Percentiles rank a stretch among this genome's conserved stretches.
Conservation (phyloP, 2,888 invertebrate genomes). For the Rambutsinella grinnellia region DNA sequence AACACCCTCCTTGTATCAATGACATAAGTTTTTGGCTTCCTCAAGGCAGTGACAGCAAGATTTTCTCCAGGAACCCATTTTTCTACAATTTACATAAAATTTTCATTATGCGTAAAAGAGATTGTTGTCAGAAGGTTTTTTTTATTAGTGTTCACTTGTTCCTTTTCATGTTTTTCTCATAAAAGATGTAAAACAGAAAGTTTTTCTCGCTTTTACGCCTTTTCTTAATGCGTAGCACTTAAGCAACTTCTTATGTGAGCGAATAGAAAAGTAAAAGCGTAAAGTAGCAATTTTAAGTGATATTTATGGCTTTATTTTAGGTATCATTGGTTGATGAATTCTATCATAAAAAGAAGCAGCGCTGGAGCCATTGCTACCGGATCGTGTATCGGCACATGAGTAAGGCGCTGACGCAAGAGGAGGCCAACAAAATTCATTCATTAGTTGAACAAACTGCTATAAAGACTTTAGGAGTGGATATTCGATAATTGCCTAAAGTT, state of each 20-base stretch:
- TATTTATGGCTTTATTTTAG: conserved; percentile 70
- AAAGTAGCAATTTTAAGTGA: conserved; percentile 25
- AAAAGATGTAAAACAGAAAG: not conserved
- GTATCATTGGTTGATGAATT: conserved; percentile 89
- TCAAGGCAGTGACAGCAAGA: conserved; percentile 68
- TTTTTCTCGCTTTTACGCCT: not conserved
- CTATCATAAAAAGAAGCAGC: conserved; percentile 84
- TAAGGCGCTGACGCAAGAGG: conserved; percentile 85
- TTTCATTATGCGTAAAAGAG: conserved; percentile 32
- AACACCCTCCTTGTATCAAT: conserved; percentile 87
- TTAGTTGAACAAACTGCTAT: conserved; percentile 77
- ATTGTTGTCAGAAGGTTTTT: conserved; percentile 22
- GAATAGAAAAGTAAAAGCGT: not conserved
- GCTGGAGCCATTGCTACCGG: conserved; percentile 89
- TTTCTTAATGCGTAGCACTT: not conserved
- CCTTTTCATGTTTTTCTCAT: not conserved
- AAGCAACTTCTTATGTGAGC: too few relatives aligned
- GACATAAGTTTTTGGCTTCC: conserved; percentile 99
- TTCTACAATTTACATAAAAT: conserved; percentile 41
- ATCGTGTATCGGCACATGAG: conserved; percentile 95
- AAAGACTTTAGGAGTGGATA: conserved; percentile 71
- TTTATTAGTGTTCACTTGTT: conserved; percentile 7
- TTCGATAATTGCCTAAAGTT: conserved; percentile 68
- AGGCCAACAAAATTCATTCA: conserved; percentile 88
- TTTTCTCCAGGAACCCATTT: conserved; percentile 72